phyloP scores from a whole-genome alignment of 2,113 vertebrate genomes.

The Myiagra hebetior region DNA sequence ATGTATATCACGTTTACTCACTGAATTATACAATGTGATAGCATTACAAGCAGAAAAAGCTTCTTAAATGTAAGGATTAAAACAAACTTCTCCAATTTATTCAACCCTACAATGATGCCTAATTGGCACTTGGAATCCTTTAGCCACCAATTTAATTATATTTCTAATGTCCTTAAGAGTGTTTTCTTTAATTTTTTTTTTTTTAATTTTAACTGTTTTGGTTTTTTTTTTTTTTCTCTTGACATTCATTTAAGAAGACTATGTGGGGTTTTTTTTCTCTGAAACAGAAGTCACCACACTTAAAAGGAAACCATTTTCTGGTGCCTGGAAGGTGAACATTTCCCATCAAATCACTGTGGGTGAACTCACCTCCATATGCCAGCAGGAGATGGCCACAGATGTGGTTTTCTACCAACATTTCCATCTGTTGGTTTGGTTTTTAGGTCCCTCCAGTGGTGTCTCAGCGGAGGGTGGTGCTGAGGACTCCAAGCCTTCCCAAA shows the following conservation, averaged over 20 bases:
- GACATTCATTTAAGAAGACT: neutral
- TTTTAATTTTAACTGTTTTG: neutral
- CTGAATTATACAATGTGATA: neutral
- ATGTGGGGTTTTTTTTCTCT: neutral
- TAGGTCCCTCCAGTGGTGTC: neutral
- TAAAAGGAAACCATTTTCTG: neutral
- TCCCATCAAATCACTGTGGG: neutral
- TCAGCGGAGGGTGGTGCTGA: neutral
- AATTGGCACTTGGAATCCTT: neutral
- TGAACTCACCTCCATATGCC: neutral
- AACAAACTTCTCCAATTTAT: neutral
- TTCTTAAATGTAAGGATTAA: neutral
- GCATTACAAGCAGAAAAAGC: neutral
- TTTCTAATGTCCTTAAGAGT: neutral
- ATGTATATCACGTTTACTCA: neutral
- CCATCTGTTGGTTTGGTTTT: neutral
- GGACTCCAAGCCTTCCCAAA: neutral
- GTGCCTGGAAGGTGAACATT: neutral
- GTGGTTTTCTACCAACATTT: neutral
- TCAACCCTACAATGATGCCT: neutral
- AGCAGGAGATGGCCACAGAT: neutral
- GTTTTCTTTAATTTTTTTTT: neutral
- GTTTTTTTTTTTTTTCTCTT: neutral
- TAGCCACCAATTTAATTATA: neutral
- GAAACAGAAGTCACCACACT: neutral